phyloP scores from a whole-genome alignment of 2,797 vertebrate species.

The Thaleichthys pacificus region DNA sequence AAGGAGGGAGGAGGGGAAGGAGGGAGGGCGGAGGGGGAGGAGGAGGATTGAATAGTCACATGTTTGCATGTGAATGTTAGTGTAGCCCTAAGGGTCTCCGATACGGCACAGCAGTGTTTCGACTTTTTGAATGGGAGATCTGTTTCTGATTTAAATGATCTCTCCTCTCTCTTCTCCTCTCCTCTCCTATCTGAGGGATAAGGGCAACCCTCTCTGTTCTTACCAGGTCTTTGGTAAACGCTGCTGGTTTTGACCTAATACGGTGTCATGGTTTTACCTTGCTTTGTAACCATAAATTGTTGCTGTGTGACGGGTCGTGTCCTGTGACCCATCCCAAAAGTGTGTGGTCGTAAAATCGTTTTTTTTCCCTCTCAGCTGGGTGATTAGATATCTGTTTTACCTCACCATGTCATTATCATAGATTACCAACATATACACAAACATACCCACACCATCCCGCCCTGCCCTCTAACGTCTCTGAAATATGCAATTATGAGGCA shows the following conservation, averaged over 20 bases:
- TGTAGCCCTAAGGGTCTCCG: conserved; percentile 22
- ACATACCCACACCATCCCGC: conserved; percentile 10
- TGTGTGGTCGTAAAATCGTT: too few relatives aligned
- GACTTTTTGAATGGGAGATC: neutral
- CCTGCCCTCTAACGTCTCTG: conserved; percentile 31
- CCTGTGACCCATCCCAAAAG: neutral
- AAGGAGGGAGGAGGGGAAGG: neutral
- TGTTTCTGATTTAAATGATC: neutral
- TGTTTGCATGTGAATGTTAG: conserved; percentile 47
- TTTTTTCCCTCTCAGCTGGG: conserved; percentile 7
- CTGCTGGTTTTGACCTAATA: too few relatives aligned
- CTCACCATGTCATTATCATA: conserved; percentile 62
- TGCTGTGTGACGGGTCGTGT: too few relatives aligned
- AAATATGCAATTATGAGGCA: conserved; percentile 39
- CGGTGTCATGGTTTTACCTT: too few relatives aligned
- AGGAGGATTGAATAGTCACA: conserved; percentile 24
- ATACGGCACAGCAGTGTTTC: neutral
- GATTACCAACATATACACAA: conserved; percentile 31
- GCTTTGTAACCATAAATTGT: too few relatives aligned
- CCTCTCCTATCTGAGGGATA: neutral
- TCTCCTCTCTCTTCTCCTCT: too few relatives aligned
- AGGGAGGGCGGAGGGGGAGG: neutral
- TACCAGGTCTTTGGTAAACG: neutral
- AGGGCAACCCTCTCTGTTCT: neutral
- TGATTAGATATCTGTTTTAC: conserved; percentile 54